Base-by-base conservation (phyloP, 1,140 invertebrate genomes). In the Mylabris phalerata region DNA sequence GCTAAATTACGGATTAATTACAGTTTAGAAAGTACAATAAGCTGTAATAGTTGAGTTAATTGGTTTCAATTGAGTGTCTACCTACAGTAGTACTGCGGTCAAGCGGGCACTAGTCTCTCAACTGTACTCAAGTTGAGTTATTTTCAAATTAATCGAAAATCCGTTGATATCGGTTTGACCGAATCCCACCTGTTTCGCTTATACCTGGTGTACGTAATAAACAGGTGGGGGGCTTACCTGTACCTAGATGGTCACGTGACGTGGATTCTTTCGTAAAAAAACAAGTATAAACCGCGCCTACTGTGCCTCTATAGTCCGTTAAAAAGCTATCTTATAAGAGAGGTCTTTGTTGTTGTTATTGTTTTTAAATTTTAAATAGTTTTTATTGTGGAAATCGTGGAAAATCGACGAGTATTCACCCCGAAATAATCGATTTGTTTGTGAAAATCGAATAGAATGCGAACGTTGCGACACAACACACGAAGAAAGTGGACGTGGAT, bases 131-230 rank as follows among this genome's bases (percentile, higher is more conserved):
- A 19, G 19, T 32, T 48, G 41, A 42, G 41, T 51, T 24, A 42
- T 24, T 51, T 42, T 42, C 41, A 40, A 52, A 52, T 43, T 27
- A 52, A 40, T 40, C 42, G 24, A 41, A 25, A 45, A 52, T 42
- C 48, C 42, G 50, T 48, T 42, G 50, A 5, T 32, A 32, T 5
- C 4, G 32, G 4, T 32, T 32, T 32, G 7, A 43, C 41, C 59
- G 48, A 48, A 60, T 55, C 63, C 25, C 63, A 64, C 63, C 63
- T 64, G 63, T 61, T 57, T 47, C 32, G 32, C 7, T 32, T 32
- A 19, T 58, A 61, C 63, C 56, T 59, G 60, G 32, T 32, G 32
- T 32, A 7, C 32, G 19, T 19, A 19, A 19, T 19, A 19, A 41
- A 60, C 54, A 60, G 60, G 57, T 60, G 60, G 54, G 60, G 60